Evolutionary conservation across 2,113 vertebrate genomes (phyloP).

Genomic region (Odocoileus hemionus): DNA sequence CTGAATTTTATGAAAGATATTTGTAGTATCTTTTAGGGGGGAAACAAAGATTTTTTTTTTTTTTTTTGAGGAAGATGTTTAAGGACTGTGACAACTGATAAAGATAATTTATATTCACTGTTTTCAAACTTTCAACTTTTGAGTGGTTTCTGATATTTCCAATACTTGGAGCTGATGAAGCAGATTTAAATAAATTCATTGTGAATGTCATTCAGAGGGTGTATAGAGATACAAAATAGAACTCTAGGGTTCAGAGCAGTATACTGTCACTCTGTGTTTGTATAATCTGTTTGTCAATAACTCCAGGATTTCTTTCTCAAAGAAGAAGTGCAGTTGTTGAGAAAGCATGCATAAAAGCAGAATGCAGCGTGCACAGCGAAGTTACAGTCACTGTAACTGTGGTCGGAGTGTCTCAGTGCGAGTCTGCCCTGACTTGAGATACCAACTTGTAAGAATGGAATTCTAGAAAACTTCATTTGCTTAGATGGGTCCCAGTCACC

Average conservation of each 20-base stretch:
- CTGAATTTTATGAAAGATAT: not conserved
- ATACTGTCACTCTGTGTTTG: not conserved
- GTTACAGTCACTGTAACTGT: not conserved
- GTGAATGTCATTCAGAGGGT: not conserved
- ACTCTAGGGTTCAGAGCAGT: not conserved
- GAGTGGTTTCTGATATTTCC: not conserved
- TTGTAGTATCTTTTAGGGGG: not conserved
- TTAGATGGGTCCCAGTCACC: not conserved
- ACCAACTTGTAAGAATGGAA: not conserved
- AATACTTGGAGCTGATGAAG: not conserved
- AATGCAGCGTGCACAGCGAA: not conserved
- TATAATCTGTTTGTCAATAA: not conserved
- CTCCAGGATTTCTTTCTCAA: not conserved
- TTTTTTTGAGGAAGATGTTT: not conserved
- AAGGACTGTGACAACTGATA: not conserved
- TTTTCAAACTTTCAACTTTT: conserved; percentile 3
- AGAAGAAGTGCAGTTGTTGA: not conserved
- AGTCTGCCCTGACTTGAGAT: not conserved
- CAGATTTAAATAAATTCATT: not conserved
- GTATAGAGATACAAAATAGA: not conserved
- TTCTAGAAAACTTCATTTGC: not conserved
- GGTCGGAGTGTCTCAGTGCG: not conserved
- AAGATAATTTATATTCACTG: conserved; percentile 25
- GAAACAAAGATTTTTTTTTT: not conserved
- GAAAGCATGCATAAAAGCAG: not conserved